phyloP scores from a whole-genome alignment of 2,113 vertebrate genomes.

The Potamarius usumacintae region DNA sequence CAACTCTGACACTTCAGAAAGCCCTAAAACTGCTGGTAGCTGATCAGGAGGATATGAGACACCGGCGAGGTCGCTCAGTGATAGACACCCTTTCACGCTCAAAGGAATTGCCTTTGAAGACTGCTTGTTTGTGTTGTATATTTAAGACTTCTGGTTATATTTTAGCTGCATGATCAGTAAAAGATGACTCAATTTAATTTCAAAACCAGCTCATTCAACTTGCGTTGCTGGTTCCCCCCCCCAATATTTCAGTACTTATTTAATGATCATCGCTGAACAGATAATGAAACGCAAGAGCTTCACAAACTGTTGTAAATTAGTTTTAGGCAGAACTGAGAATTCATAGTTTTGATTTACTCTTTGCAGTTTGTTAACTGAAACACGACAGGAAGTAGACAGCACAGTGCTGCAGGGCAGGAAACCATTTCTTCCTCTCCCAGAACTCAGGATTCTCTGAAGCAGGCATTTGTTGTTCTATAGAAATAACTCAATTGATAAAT shows the following conservation, averaged over 20 bases:
- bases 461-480: too few species aligned
- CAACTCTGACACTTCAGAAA: not conserved
- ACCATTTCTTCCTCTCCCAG: not conserved
- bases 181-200: not conserved
- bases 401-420: slow-evolving; percentile 22
- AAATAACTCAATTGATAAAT: not conserved
- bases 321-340: not conserved
- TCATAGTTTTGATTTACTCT: not conserved
- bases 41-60: slow-evolving; percentile 40
- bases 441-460: not conserved
- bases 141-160: not conserved
- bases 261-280: not conserved
- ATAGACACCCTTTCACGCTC: slow-evolving; percentile 5
- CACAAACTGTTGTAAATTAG: not conserved
- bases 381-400: not conserved
- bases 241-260: not conserved
- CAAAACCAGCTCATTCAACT: not conserved
- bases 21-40: not conserved
- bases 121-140: not conserved
- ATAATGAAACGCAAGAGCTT: not conserved
- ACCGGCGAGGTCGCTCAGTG: not conserved
- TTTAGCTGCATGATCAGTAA: not conserved
- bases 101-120: not conserved
- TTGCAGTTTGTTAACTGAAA: not conserved
- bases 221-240: not conserved